These are phyloP conservation scores for Stenodema calcarata DNA, from an alignment of 2,888 invertebrate species.

Conservation along the genomic window DNA sequence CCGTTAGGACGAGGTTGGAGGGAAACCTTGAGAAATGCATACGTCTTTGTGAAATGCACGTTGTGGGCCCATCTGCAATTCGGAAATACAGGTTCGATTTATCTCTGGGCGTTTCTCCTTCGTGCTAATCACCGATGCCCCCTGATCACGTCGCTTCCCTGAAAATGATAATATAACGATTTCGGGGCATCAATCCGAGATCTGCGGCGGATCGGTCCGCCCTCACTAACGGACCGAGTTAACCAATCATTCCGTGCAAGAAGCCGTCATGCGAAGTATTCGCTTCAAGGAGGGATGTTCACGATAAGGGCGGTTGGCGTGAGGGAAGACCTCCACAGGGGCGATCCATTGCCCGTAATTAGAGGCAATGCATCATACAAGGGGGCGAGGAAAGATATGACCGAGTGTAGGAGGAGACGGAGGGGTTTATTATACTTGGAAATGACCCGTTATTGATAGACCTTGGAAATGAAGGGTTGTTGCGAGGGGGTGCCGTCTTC, in stretches of 20 bases:
- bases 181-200: not conserved
- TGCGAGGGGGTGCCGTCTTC: constrained; percentile 6
- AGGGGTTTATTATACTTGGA: constrained; percentile 42
- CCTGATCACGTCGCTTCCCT: no score
- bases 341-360: constrained; percentile 28
- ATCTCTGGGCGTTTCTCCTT: no score
- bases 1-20: no score
- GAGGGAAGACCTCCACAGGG: not conserved
- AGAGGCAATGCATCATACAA: constrained; percentile 39
- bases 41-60: no score
- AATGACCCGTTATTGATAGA: constrained; percentile 45
- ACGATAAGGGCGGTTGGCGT: constrained; percentile 19
- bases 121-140: no score
- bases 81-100: no score
- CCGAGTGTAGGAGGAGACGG: not conserved
- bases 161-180: not conserved
- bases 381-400: not conserved
- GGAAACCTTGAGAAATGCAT: no score
- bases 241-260: not conserved
- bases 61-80: no score
- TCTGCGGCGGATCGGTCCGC: not conserved
- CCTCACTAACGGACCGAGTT: not conserved
- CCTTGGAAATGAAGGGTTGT: constrained; percentile 50
- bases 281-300: not conserved
- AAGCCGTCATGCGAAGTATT: constrained; percentile 19